A percentile compares a stretch with the other conserved stretches of the same genome.
phyloP scores from a whole-genome alignment of 2,888 invertebrate genomes.

The Hemistola chrysoprasaria region DNA sequence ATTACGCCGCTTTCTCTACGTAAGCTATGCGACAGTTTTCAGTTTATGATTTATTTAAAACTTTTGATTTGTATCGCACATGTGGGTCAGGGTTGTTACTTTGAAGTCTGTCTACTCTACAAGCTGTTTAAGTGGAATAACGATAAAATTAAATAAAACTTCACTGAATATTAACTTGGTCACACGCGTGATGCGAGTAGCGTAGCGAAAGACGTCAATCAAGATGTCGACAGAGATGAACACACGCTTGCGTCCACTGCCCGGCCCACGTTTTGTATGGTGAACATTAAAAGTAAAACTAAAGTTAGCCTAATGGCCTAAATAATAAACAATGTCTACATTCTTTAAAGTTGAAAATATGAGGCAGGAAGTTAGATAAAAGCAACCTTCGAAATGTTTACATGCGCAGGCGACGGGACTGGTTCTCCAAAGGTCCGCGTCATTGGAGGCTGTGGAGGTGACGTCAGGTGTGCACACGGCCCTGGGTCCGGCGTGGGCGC shows the following conservation, averaged over 20 bases:
- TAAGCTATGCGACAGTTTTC: conserved; percentile 13
- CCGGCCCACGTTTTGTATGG: conserved; percentile 13
- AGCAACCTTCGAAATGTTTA: conserved; percentile 17
- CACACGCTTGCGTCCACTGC: conserved; percentile 21
- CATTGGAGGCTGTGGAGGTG: conserved; percentile 63
- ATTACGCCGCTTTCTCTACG: conserved; percentile 10
- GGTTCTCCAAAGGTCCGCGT: conserved; percentile 48
- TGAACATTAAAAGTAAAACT: conserved; percentile 8
- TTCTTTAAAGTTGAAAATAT: conserved; percentile 3
- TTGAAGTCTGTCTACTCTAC: conserved; percentile 45
- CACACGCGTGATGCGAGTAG: conserved; percentile 42
- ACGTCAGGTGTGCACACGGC: conserved; percentile 77
- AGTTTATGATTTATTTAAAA: conserved; percentile 24
- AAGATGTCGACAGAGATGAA: conserved; percentile 51
- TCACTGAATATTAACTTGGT: conserved; percentile 34
- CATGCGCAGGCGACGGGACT: conserved; percentile 41
- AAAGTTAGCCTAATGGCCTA: conserved; percentile 13
- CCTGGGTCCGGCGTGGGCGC: conserved; percentile 63
- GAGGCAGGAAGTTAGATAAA: conserved; percentile 26
- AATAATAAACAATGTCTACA: conserved; percentile 1
- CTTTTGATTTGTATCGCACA: conserved; percentile 28
- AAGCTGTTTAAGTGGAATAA: conserved; percentile 43
- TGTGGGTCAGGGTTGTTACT: conserved; percentile 59
- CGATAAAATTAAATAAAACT: conserved; percentile 50
- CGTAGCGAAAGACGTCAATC: conserved; percentile 62